Conservation (phyloP, 2,113 vertebrate genomes). For the Cephalophus harveyi region DNA sequence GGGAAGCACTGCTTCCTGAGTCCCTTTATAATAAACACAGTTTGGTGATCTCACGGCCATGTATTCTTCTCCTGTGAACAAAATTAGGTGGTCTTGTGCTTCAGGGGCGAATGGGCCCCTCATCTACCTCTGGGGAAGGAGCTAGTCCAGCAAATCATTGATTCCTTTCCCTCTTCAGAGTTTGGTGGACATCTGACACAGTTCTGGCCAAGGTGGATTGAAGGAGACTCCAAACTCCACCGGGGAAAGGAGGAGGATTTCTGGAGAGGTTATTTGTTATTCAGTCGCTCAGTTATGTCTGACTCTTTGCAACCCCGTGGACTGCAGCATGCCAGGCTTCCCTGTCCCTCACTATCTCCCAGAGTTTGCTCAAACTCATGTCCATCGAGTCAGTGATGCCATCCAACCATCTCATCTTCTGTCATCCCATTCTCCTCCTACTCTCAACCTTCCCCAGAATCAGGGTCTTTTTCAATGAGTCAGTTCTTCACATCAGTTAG, state of each 20-base stretch:
- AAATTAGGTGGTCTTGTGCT: neutral
- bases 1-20: neutral
- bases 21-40: neutral
- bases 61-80: neutral
- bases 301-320: neutral
- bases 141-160: neutral
- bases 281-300: neutral
- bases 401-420: neutral
- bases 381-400: neutral
- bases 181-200: neutral
- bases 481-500: neutral
- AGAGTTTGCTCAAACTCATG: neutral
- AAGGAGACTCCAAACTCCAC: neutral
- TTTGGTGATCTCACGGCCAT: neutral
- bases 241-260: neutral
- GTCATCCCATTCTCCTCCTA: neutral
- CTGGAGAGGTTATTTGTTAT: neutral
- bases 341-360: neutral
- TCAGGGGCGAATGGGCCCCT: neutral
- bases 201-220: neutral
- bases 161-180: neutral
- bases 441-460: neutral
- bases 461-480: neutral
- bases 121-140: accelerated
- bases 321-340: neutral